Evolutionary conservation across 2,113 vertebrate species (phyloP), one percentile per base, ranked within the genome.

Genomic region (Anolis sagrei): DNA sequence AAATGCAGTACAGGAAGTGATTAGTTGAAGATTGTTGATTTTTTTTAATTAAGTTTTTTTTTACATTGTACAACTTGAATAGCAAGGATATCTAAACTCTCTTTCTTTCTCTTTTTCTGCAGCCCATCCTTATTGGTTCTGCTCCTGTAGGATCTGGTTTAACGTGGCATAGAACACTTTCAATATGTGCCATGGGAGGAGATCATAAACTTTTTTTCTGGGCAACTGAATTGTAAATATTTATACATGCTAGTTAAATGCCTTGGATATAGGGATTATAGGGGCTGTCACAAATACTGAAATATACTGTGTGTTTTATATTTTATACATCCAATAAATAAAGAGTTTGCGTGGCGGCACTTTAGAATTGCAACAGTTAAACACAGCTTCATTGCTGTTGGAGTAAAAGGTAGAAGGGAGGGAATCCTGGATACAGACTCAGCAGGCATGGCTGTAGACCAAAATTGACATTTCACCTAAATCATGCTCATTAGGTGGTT

Each of bases 131-230:
- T 84, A 94, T 95, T 83, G 98, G 98, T 73, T 98, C 97, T 19
- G 96, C 97, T 73, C 68, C 96, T 0, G 96, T 99, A 23, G 98
- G 98, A 87, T 98, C 98, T 29, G 98, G 98, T 82, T 97, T 99
- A 81, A 99, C 98, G 80, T 99, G 99, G 99, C 98, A 99, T 51
- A 96, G 97, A 89, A 98, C 97, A 11, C 97, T 99, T 81, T 98
- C 98, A 2, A 95, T 99, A 32, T 99, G 98, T 78, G 98, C 96
- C 73, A 95, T 98, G 0, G 98, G 98, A 49, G 97, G 98, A 81
- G 98, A 99, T 92, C 97, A 97, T 93, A 99, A 98, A 91, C 96
- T 99, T 74, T 97, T 96, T 76, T 99, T 99, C 88, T 99, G 98
- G 98, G 95, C 98, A 95, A 99, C 99, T 8, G 98, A 99, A 95